These are phyloP conservation scores for Scleropages formosus DNA, from an alignment of 2,797 vertebrate genomes.

Conservation along the genomic window DNA sequence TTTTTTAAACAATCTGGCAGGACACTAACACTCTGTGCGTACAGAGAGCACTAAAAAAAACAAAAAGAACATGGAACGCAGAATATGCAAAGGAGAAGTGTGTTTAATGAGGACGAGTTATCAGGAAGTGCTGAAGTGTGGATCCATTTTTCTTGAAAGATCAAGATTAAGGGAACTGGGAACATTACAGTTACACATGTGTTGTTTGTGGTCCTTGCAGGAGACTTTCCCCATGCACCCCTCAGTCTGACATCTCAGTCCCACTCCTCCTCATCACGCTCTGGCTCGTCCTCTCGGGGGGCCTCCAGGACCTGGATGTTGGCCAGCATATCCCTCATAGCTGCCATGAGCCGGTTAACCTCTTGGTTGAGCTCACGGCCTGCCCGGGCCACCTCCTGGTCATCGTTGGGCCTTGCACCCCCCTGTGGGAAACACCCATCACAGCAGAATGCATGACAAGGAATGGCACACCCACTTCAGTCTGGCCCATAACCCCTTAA, in stretches of 20 bases:
- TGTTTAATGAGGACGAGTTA: not conserved
- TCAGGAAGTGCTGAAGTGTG: not conserved
- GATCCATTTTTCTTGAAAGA: not conserved
- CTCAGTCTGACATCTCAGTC: constrained; percentile 65
- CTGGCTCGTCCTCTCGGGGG: constrained; percentile 80
- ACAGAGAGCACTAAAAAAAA: not conserved
- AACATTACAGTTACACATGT: constrained; percentile 3
- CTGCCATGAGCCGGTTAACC: constrained; percentile 92
- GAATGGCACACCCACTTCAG: too few relatives aligned
- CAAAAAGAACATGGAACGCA: not conserved
- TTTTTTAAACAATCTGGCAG: not conserved
- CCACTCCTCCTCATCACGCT: constrained; percentile 83
- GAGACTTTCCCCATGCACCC: not conserved
- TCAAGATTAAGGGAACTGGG: not conserved
- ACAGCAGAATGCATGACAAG: not conserved
- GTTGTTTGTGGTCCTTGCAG: not conserved
- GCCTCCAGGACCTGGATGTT: constrained; percentile 95
- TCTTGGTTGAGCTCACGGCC: constrained; percentile 88
- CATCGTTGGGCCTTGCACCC: constrained; percentile 72
- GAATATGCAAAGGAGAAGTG: not conserved
- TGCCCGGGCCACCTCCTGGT: constrained; percentile 77
- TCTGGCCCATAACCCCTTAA: not conserved
- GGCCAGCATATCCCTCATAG: constrained; percentile 95
- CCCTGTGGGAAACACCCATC: constrained; percentile 59
- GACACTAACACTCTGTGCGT: not conserved